Evolutionary conservation across 2,113 vertebrate genomes (phyloP), one percentile per base, ranked within the genome.

Genomic region (Triplophysa dalaica): DNA sequence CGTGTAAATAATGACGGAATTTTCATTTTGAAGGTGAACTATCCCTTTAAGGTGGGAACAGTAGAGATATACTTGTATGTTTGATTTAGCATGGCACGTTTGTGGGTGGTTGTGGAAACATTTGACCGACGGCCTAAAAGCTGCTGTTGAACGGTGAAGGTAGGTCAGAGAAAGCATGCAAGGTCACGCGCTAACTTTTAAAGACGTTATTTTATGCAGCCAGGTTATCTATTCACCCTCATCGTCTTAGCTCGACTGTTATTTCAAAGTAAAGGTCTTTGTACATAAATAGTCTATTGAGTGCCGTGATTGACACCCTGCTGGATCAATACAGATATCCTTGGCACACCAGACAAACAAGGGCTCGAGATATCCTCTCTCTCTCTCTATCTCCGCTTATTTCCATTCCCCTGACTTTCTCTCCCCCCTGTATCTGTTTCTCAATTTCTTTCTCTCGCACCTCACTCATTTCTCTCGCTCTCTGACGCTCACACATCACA

Each of bases 311-410:
- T 92, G 90, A 89, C 87, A 89, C 68, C 5, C 33, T 77, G 80
- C 87, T 81, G 88, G 86, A 91, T 92, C 85, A 87, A 87, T 90
- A 84, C 69, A 86, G 79, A 89, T 87, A 87, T 85, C 82, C 86
- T 81, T 78, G 84, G 70, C 79, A 85, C 82, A 88, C 87, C 83
- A 76, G 50, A 81, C 83, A 81, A 82, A 68, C 84, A 85, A 84
- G 81, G 86, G 85, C 82, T 83, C 79, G 75, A 86, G 75, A 87
- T 82, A 84, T 84, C 66, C 58, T 68, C 52, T 24, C 81, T 80
- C 33, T 60, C 62, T 67, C 80, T 70, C 69, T 68, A 58, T 86
- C 87, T 86, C 86, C 87, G 74, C 86, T 83, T 77, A 81, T 83
- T 70, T 62, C 80, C 24, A 61, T 58, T 29, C 11, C 38, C 48